Base-by-base conservation (phyloP, 2,888 invertebrate species). In the Euzophera pinguis region DNA sequence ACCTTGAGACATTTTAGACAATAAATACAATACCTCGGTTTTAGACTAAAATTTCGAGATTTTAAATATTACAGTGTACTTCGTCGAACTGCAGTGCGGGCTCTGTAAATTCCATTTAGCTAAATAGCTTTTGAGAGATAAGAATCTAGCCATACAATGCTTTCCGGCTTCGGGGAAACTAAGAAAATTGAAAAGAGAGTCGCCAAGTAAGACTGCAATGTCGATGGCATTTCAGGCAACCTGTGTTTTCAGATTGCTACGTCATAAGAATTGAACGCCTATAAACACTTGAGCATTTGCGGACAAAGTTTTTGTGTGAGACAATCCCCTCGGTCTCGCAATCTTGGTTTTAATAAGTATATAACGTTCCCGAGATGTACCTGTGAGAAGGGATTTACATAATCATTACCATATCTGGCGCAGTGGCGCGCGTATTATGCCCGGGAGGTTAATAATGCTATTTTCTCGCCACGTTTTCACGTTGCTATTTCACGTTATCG, bases 321-420 rank as follows among this genome's bases (percentile, higher is more conserved):
- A 81, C 80, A 79, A 80, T 80, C 75, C 81, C 75, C 78, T 69
- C 68, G 79, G 79, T 81, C 78, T 76, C 70, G 78, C 85, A 88
- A 88, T 89, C 88, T 86, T 86, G 84, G 84, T 85, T 88, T 88
- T 88, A 89, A 89, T 90, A 89, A 89, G 87, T 88, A 84, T 82
- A 87, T 89, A 88, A 89, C 85, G 81, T 81, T 84, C 79, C 74
- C 78, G 75, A 86, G 88, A 87, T 85, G 83, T 90, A 88, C 88
- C 88, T 89, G 86, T 81, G 84, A 87, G 89, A 72, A 78, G 81
- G 75, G 85, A 90, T 91, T 90, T 89, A 87, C 91, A 91, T 91
- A 90, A 90, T 89, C 87, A 90, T 90, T 90, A 90, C 87, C 90
- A 90, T 90, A 90, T 89, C 89, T 89, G 84, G 88, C 85, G 86